A percentile compares a stretch with the other conserved stretches of the same genome.
phyloP scores from a whole-genome alignment of 92 coral and sea anemone genomes.

The Palythoa caribaeorum region DNA sequence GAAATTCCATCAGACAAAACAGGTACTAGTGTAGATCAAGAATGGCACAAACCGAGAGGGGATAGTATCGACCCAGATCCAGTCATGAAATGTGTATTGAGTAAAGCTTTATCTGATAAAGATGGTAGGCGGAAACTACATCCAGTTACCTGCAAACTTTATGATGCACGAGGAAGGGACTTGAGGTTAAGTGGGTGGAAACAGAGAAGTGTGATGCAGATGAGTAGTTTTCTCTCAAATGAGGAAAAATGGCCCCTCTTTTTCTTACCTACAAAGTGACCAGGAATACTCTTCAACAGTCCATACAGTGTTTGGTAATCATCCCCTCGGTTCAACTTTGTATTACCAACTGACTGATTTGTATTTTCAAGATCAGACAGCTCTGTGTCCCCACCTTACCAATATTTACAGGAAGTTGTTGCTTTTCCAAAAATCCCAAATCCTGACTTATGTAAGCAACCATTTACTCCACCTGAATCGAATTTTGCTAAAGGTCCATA shows the following conservation, averaged over 20 bases:
- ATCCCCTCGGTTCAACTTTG: conserved; percentile 63
- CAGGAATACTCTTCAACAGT: conserved; percentile 55
- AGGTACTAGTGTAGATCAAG: conserved; percentile 61
- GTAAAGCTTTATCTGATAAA: conserved; percentile 54
- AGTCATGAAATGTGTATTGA: conserved; percentile 65
- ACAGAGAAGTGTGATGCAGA: conserved; percentile 46
- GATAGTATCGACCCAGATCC: conserved; percentile 58
- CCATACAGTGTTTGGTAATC: conserved; percentile 65
- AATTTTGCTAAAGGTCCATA: conserved; percentile 32
- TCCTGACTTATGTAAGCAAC: background rate
- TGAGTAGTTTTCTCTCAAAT: conserved; percentile 57
- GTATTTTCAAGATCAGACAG: background rate
- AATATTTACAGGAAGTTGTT: background rate
- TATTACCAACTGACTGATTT: conserved; percentile 56
- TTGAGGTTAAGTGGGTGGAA: conserved; percentile 56
- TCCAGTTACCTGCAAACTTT: conserved; percentile 67
- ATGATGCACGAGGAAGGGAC: conserved; percentile 60
- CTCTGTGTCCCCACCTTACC: background rate
- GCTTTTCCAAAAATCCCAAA: conserved; percentile 14
- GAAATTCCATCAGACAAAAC: conserved; percentile 68
- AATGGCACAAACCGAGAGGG: conserved; percentile 66
- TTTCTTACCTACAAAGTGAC: conserved; percentile 63
- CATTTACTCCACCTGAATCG: conserved; percentile 15
- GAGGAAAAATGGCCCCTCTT: conserved; percentile 63
- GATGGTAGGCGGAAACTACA: conserved; percentile 47